Evolutionary conservation across 30 jellyfish, hydroid and myxozoan genomes (phyloP), one percentile per base, ranked within the genome.

Genomic region (Chrysaora quinquecirrha): DNA sequence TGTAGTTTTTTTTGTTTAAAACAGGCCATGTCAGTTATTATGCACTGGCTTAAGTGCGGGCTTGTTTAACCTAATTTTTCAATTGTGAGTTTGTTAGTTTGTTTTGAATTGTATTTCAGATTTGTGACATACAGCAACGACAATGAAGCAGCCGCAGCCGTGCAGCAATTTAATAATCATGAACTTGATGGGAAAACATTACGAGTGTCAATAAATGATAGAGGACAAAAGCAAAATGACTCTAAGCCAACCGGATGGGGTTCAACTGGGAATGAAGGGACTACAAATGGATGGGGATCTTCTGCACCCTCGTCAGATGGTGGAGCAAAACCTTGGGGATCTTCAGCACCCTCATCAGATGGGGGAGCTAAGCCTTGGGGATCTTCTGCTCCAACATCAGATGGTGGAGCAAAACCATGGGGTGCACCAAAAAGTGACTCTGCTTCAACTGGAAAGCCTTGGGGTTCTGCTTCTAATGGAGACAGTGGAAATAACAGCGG

Each of bases 141-240:
- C 11, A 34, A 47, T 22, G 97, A 90, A 46, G 96, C 91, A 3
- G 80, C 76, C 1, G 16, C 61, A 4, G 97, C 97, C 11, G 97
- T 73, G 19, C 79, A 76, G 20, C 32, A 76, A 30, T 78, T 83
- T 25, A 74, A 84, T 77, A 91, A 91, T 7, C 49, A 29, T 58
- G 97, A 90, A 29, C 71, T 83, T 29, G 66, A 65, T 62, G 97
- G 97, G 25, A 73, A 88, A 64, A 68, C 49, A 7, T 67, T 90
- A 86, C 71, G 76, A 30, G 94, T 90, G 1, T 47, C 75, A 60
- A 16, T 84, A 4, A 48, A 30, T 30, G 83, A 71, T 10, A 43
- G 20, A 49, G 63, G 86, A 30, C 3, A 58, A 25, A 64, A 83
- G 32, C 38, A 63, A 34, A 29, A 62, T 31, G 50, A 71, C 1